Base-by-base conservation (phyloP, 2,888 invertebrate species). In the Barypeithes pellucidus region DNA sequence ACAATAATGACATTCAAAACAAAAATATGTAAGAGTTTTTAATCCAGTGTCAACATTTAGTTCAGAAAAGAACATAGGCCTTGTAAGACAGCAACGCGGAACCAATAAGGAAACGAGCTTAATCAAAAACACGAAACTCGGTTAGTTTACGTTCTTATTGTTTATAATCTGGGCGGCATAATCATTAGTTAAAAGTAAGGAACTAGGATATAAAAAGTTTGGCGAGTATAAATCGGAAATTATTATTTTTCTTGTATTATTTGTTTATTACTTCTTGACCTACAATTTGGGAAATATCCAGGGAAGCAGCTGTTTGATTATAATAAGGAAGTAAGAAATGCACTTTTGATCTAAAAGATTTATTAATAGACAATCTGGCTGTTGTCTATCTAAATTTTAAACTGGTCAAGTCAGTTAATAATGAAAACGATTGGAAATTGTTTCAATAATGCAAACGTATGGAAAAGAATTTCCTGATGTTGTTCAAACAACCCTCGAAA, bases 91-190 rank as follows among this genome's bases (percentile, higher is more conserved):
- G 9, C 29, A 61, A 43, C 45, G 24, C 43, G 61, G 61, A 61
- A 61, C 41, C 43, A 43, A 22, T 22, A 60, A 60, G 43, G 43
- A 60, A 24, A 43, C 24, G 8, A 20, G 43, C 22, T 24, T 16
- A 45, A 45, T 41, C 61, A 43, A 45, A 45, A 61, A 41, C 16
- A 14, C 14, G 16, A 45, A 61, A 61, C 43, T 45, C 29, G 61
- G 61, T 61, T 61, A 61, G 61, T 45, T 61, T 61, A 61, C 20
- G 29, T 29, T 24, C 16, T 14, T 29, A 45, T 29, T 61, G 43
- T 61, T 24, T 45, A 61, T 61, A 61, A 29, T 61, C 45, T 61
- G 14, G 61, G 11, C 14, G 22, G 3, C n/a, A 18, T 39, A 29
- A 29, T 61, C 29, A 61, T 61, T 45, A 29, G 22, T 45, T 45